Conservation (phyloP, 2,113 vertebrate species). For the Dolichallabes microphthalmus region DNA sequence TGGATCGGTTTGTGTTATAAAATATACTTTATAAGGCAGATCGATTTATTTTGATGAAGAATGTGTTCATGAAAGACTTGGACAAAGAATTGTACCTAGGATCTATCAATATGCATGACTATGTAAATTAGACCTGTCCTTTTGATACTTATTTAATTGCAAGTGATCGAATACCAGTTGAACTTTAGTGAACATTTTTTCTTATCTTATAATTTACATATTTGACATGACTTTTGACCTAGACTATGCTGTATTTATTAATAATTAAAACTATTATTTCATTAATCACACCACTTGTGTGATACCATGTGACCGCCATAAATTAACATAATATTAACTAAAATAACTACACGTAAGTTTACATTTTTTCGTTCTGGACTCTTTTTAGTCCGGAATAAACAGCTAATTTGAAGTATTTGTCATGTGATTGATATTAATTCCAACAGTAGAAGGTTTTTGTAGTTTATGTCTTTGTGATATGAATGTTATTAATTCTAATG, state of each 20-base stretch:
- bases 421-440: background rate
- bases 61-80: background rate
- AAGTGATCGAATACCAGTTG: background rate
- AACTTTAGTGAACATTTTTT: background rate
- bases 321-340: background rate
- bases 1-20: background rate
- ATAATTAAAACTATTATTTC: background rate
- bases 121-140: background rate
- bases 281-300: background rate
- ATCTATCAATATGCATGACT: background rate
- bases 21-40: background rate
- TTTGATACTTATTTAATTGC: background rate
- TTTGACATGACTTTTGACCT: background rate
- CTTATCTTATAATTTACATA: background rate
- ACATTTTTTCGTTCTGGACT: background rate
- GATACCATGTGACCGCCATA: background rate
- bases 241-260: background rate
- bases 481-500: background rate
- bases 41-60: background rate
- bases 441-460: background rate
- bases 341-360: background rate
- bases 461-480: background rate
- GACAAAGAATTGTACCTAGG: background rate
- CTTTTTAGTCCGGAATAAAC: background rate
- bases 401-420: background rate